Evolutionary conservation across 2,113 vertebrate genomes (phyloP).

Genomic region (Picathartes gymnocephalus): DNA sequence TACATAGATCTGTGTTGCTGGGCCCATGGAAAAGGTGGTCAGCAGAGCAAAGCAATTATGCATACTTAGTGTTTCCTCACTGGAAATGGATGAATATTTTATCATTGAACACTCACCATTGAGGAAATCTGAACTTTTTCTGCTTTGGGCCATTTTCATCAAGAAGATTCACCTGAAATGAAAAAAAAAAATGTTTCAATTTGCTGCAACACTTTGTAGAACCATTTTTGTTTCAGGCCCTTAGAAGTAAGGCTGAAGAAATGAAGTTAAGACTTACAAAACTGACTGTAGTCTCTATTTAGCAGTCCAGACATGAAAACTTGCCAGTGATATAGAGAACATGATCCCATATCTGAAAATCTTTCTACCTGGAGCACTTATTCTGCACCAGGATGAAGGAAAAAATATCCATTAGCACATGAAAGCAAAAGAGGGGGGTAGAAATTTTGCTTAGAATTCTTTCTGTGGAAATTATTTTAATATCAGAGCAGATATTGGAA

Average conservation of each 20-base stretch:
- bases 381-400: neutral
- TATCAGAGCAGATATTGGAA: neutral
- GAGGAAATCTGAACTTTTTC: neutral
- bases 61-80: neutral
- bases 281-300: neutral
- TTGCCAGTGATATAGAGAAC: neutral
- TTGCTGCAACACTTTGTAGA: neutral
- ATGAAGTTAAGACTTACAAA: neutral
- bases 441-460: neutral
- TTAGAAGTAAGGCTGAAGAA: neutral
- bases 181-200: neutral
- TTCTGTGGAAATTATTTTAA: neutral
- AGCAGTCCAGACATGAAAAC: neutral
- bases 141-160: neutral
- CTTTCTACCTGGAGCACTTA: neutral
- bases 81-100: neutral
- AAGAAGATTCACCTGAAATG: neutral
- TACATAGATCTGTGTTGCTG: neutral
- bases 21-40: neutral
- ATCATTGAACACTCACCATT: neutral
- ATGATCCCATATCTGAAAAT: neutral
- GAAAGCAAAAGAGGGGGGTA: rapidly evolving
- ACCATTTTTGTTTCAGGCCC: neutral
- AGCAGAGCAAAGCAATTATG: neutral
- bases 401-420: neutral